Evolutionary conservation across 64 coral and sea anemone genomes (phyloP).

Genomic region (Montipora capricornis): DNA sequence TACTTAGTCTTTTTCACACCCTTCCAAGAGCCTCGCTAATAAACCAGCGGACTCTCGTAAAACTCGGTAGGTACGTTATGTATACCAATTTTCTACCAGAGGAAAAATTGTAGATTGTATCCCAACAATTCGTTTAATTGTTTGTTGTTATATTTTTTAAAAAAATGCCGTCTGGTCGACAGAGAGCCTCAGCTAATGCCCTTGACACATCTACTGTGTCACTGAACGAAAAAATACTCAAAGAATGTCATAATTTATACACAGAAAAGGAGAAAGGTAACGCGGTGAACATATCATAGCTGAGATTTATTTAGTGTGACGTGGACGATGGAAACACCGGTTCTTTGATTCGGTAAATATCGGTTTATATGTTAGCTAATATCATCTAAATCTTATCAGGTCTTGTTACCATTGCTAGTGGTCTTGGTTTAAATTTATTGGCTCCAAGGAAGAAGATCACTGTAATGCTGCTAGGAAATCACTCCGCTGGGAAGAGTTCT

Average conservation of each 20-base stretch:
- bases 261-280: slow-evolving; percentile 90
- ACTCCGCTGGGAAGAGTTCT: slow-evolving; percentile 98
- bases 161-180: slow-evolving; percentile 93
- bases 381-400: slow-evolving; percentile 18
- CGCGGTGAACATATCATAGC: too few species aligned
- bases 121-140: not conserved
- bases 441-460: slow-evolving; percentile 98
- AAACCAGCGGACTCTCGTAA: not conserved
- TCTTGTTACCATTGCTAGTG: slow-evolving; percentile 89
- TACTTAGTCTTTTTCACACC: too few species aligned
- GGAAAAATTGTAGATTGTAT: too few species aligned
- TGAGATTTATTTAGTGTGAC: not conserved
- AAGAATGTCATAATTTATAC: slow-evolving; percentile 99
- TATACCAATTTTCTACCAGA: too few species aligned
- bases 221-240: slow-evolving; percentile 95
- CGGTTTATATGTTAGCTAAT: too few species aligned
- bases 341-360: not conserved
- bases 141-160: not conserved
- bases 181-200: slow-evolving; percentile 90
- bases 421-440: slow-evolving; percentile 81
- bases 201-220: slow-evolving; percentile 86
- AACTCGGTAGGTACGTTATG: not conserved
- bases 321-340: not conserved
- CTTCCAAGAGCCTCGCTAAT: not conserved
- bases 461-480: slow-evolving; percentile 90